Evolutionary conservation across 2,888 invertebrate species (phyloP).

Genomic region (Drepana falcataria): DNA sequence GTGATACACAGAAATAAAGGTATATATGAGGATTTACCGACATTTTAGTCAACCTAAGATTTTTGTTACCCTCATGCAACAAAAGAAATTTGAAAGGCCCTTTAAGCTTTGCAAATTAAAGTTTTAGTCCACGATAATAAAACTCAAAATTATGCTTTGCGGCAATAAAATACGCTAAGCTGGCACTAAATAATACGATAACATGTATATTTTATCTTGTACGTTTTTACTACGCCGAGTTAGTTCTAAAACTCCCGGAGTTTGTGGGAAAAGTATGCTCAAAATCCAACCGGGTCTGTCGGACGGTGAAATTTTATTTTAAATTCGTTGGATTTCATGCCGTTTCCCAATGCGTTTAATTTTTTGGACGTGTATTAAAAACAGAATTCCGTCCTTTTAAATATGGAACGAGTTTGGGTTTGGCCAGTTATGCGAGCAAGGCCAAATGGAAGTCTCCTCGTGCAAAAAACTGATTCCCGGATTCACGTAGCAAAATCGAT

Average conservation of each 20-base stretch:
- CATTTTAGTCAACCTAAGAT: too few species aligned
- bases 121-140: too few species aligned
- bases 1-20: too few species aligned
- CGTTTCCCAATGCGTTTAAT: constrained; percentile 20
- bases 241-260: constrained; percentile 57
- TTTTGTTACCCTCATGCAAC: too few species aligned
- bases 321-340: constrained; percentile 33
- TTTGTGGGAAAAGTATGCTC: constrained; percentile 41
- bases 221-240: constrained; percentile 45
- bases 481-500: too few species aligned
- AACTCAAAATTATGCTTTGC: too few species aligned
- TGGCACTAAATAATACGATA: constrained; percentile 24
- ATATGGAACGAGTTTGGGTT: constrained; percentile 1
- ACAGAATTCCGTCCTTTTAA: constrained; percentile 4
- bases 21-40: too few species aligned
- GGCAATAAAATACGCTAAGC: neutral
- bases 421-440: neutral
- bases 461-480: too few species aligned
- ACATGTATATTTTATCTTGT: constrained; percentile 44
- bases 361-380: constrained; percentile 5
- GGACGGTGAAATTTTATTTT: constrained; percentile 42
- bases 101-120: too few species aligned
- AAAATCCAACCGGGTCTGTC: constrained; percentile 49
- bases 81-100: too few species aligned
- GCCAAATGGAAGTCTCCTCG: too few species aligned